These are phyloP conservation scores for Mobula birostris DNA, from an alignment of 2,113 vertebrate species.

Conservation along the genomic window DNA sequence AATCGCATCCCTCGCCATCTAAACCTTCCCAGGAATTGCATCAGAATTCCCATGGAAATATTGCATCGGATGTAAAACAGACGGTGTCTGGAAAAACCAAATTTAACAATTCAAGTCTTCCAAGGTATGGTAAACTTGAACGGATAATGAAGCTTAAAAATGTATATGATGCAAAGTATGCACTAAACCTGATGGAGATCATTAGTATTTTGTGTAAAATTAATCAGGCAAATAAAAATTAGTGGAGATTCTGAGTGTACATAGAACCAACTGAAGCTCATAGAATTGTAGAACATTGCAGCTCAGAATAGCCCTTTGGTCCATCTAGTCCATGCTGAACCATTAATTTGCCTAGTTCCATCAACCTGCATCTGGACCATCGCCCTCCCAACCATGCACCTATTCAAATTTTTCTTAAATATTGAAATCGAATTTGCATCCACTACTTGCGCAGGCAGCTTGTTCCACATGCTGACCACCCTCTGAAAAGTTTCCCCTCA, in stretches of 20 bases:
- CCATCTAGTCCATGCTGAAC: no score
- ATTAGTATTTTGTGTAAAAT: not conserved
- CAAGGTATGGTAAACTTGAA: slow-evolving; percentile 66
- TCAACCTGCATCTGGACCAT: no score
- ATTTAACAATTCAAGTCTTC: slow-evolving; percentile 91
- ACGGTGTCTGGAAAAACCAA: slow-evolving; percentile 78
- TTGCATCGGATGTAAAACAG: slow-evolving; percentile 78
- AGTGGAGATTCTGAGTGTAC: not conserved
- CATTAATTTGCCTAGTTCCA: no score
- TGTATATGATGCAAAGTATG: not conserved
- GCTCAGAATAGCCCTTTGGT: no score
- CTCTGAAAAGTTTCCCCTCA: no score
- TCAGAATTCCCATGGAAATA: slow-evolving; percentile 76
- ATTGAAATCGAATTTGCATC: no score
- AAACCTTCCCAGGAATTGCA: slow-evolving; percentile 75
- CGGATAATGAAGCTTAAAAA: not conserved
- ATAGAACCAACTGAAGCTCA: not conserved
- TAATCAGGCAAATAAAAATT: not conserved
- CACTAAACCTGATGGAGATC: not conserved
- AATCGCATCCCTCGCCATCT: slow-evolving; percentile 79
- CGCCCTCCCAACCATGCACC: no score
- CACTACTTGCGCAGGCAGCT: no score
- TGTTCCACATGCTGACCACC: no score
- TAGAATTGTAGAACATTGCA: no score
- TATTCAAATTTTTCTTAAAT: no score